These are phyloP conservation scores for Globia sparganii DNA, from an alignment of 2,888 invertebrate species.

Conservation along the genomic window DNA sequence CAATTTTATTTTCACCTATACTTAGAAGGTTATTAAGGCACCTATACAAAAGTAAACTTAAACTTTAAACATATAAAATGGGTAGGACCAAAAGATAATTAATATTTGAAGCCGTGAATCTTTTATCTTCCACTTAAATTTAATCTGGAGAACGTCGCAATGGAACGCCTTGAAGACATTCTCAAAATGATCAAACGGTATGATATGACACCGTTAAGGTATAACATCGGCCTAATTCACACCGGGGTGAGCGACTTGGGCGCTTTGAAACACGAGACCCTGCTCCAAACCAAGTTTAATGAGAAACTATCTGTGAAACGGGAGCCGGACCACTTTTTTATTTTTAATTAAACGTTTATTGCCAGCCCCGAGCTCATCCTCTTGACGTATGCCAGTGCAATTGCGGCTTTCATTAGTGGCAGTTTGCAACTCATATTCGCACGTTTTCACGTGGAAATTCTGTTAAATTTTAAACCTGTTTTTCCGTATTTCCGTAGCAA, in stretches of 20 bases:
- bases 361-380: slow-evolving; percentile 57
- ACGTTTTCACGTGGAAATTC: slow-evolving; percentile 67
- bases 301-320: slow-evolving; percentile 78
- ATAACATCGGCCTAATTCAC: slow-evolving; percentile 72
- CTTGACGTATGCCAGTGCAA: slow-evolving; percentile 74
- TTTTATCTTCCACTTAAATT: slow-evolving; percentile 75
- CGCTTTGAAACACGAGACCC: slow-evolving; percentile 77
- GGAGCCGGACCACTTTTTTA: slow-evolving; percentile 68
- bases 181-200: slow-evolving; percentile 77
- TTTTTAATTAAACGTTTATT: slow-evolving; percentile 79
- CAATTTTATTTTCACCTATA: not conserved
- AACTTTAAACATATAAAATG: slow-evolving; percentile 21
- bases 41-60: slow-evolving; percentile 37
- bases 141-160: slow-evolving; percentile 70
- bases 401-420: slow-evolving; percentile 78
- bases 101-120: slow-evolving; percentile 57
- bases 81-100: slow-evolving; percentile 49
- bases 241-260: slow-evolving; percentile 65
- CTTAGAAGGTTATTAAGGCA: slow-evolving; percentile 21
- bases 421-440: slow-evolving; percentile 76
- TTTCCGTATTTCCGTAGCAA: slow-evolving; percentile 55
- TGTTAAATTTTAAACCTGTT: slow-evolving; percentile 61
- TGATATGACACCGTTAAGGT: slow-evolving; percentile 74
- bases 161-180: slow-evolving; percentile 65
- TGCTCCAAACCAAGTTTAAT: slow-evolving; percentile 70